Base-by-base conservation (phyloP, 2,888 invertebrate genomes). In the Troides oblongomaculatus region DNA sequence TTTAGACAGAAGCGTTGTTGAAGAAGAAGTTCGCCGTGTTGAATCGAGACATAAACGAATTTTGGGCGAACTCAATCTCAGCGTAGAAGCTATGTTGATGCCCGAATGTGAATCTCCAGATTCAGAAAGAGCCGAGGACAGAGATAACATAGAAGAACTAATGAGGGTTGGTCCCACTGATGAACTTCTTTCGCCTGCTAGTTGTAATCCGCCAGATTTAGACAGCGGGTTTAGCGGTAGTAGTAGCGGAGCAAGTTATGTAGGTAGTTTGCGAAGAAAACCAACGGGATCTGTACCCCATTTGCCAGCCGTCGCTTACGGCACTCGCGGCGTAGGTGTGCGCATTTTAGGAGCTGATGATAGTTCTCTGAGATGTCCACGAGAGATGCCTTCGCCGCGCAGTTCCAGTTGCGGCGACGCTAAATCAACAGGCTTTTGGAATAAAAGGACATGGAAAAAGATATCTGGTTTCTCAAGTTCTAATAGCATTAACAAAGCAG, bases 71-170 rank as follows among this genome's bases (percentile, higher is more conserved):
- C 91, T 97, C 71, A 97, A 97, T 93, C 94, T 97, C 72, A 96
- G 97, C 77, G 96, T 96, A 61, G 97, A 97, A 89, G 97, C 97
- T 62, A 97, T 97, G 97, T 88, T 97, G 75, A 97, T 97, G 97
- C 97, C 97, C 23, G 94, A 95, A 80, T 94, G 94, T 73, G 94
- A 93, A 88, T 94, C 93, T 75, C 94, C 93, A 75, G 94, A 93
- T 84, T 94, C 94, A 64, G 95, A 94, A 83, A 93, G 94, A 79
- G 94, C 94, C 70, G 94, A 94, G 80, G 93, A 93, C 74, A 93
- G 93, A 80, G 94, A 94, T 81, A 94, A 94, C 81, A 91, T 94
- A 74, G 94, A 94, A 78, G 95, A 96, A 82, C 86, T 96, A 75
- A 87, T 96, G 76, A 93, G 95, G 73, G 95, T 95, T 72, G 94